Evolutionary conservation across 2,888 invertebrate genomes (phyloP), one percentile per base, ranked within the genome.

Genomic region (Sphecodes monilicornis): DNA sequence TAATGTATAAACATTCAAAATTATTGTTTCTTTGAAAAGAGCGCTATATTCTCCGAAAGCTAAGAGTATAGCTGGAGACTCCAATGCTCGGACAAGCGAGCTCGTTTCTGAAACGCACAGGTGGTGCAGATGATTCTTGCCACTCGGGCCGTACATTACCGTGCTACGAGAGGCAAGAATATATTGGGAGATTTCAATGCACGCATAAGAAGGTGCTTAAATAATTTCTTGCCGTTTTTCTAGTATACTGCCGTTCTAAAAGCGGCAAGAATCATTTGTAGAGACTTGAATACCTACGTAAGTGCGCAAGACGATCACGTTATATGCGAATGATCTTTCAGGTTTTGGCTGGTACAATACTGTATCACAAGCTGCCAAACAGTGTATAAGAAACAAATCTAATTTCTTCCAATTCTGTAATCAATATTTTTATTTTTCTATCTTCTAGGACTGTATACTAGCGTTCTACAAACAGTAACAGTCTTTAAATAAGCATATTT

Each of bases 1-100:
- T 8, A 16, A 18, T 18, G 10, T 64, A 64, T 10, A 10, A 32
- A 32, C 32, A 10, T 36, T 32, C 32, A 1, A 32, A 64, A 32
- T 22, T 22, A 36, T 64, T 18, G 18, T 16, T 32, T 64, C 2
- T 16, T 29, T 6, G 26, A 32, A 18, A 64, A 64, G 16, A 32
- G 18, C 16, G 32, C 6, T 32, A 29, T 18, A 11, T 2, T 11
- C 11, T 57, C 3, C 8, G 22, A n/a, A 8, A 5, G n/a, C 8
- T n/a, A 22, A 54, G 66, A 50, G 60, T 39, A 29, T 41, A n/a
- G 10, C 54, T 32, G 68, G 39, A 41, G 46, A 81, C 68, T 78
- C 72, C 36, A 46, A 72, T 36, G 78, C 10, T 26, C 5, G 72
- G 26, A 43, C 5, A 3, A 26, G 32, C 18, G 50, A 50, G 2